Percentiles rank a stretch among this genome's conserved stretches.
phyloP scores from a whole-genome alignment of 2,888 invertebrate genomes.

The Sminthurides aquaticus region DNA sequence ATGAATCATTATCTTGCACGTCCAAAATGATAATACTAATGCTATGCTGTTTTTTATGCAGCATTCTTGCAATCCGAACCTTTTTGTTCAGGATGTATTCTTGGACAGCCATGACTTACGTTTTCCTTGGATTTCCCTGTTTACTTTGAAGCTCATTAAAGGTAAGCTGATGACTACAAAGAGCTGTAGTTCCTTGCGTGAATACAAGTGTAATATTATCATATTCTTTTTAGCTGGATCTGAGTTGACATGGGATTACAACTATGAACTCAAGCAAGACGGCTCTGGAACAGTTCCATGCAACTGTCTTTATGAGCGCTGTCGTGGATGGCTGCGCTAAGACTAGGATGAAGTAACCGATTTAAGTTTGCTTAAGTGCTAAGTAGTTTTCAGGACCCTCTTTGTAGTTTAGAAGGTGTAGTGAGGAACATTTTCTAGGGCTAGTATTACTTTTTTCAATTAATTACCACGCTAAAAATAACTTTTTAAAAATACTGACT shows the following conservation, averaged over 20 bases:
- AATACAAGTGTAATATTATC: not conserved
- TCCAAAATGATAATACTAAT: not conserved
- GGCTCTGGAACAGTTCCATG: constrained; percentile 77
- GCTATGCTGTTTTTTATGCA: constrained; percentile 35
- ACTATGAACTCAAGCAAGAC: constrained; percentile 92
- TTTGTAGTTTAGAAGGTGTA: too few relatives aligned
- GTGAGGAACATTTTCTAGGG: too few relatives aligned
- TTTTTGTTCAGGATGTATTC: constrained; percentile 96
- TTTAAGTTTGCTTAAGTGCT: too few relatives aligned
- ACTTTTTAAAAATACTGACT: too few relatives aligned
- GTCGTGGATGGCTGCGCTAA: constrained; percentile 68
- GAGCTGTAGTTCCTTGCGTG: not conserved
- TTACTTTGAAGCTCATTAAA: constrained; percentile 67
- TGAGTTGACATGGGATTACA: constrained; percentile 97
- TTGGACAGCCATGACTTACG: constrained; percentile 96
- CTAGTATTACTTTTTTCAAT: too few relatives aligned
- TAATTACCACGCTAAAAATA: too few relatives aligned
- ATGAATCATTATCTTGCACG: not conserved
- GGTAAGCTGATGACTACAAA: constrained; percentile 1
- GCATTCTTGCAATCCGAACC: constrained; percentile 85
- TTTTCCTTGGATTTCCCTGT: constrained; percentile 91
- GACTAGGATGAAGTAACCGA: too few relatives aligned
- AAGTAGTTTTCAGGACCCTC: too few relatives aligned
- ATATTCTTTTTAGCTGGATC: constrained; percentile 54
- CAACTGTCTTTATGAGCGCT: constrained; percentile 77